phyloP scores from a whole-genome alignment of 2,113 vertebrate species.

The Seriola dumerili region DNA sequence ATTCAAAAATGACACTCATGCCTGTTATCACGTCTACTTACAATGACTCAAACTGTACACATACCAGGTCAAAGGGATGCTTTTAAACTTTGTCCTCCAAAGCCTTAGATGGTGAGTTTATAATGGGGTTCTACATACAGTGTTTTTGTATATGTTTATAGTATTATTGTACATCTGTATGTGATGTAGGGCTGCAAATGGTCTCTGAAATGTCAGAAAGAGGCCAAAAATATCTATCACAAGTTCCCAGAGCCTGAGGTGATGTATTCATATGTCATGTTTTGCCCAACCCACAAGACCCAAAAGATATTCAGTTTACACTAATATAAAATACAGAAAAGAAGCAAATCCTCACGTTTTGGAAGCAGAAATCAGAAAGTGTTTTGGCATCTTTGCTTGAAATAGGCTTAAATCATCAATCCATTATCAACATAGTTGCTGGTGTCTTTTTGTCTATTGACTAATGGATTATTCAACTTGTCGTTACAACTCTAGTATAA shows the following conservation, averaged over 20 bases:
- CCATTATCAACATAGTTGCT: neutral
- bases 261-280: neutral
- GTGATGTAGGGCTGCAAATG: neutral
- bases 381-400: neutral
- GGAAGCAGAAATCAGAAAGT: neutral
- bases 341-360: neutral
- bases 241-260: neutral
- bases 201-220: neutral
- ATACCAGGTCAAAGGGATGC: conserved; percentile 31
- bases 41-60: conserved; percentile 23
- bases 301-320: conserved; percentile 4
- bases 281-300: neutral
- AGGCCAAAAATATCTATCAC: neutral
- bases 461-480: neutral
- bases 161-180: neutral
- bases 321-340: neutral
- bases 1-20: neutral
- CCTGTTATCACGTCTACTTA: neutral
- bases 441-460: neutral
- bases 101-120: neutral
- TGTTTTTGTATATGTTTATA: neutral
- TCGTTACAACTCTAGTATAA: neutral
- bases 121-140: neutral
- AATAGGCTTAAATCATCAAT: neutral
- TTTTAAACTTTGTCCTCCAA: conserved; percentile 39